phyloP scores from a whole-genome alignment of 1,140 invertebrate genomes.

The Stegodyphus dumicola region DNA sequence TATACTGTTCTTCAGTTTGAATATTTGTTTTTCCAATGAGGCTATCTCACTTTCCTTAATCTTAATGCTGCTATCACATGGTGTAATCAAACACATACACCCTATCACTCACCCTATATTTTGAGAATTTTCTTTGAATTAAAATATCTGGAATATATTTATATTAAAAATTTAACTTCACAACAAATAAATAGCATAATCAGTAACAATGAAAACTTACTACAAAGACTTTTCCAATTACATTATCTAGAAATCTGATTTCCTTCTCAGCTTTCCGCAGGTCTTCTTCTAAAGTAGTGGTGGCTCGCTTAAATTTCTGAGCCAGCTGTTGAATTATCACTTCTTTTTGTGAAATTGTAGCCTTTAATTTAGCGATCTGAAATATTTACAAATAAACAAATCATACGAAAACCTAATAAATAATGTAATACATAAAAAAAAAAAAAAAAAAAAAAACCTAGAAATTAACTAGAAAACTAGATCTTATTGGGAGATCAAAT shows the following conservation, averaged over 20 bases:
- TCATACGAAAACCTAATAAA: not conserved
- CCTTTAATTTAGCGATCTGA: constrained; percentile 52
- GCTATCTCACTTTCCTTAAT: not conserved
- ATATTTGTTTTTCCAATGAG: too few relatives aligned
- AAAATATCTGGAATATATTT: not conserved
- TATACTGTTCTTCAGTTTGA: too few relatives aligned
- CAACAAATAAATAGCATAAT: not conserved
- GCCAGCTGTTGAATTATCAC: constrained; percentile 42
- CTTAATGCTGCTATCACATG: not conserved
- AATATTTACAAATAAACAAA: not conserved
- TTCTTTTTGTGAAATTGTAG: constrained; percentile 34
- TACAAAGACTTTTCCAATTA: constrained; percentile 59
- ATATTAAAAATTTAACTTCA: too few relatives aligned
- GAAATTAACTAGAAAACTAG: not conserved
- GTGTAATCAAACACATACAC: not conserved
- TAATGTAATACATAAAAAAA: not conserved
- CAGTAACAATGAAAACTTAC: constrained; percentile 37
- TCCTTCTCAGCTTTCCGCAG: constrained; percentile 54
- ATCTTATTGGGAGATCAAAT: not conserved
- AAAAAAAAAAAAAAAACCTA: not conserved
- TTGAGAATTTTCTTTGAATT: not conserved
- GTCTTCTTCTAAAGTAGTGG: constrained; percentile 59
- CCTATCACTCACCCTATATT: not conserved
- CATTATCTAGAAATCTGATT: constrained; percentile 61
- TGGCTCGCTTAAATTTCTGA: constrained; percentile 57